Percentiles rank a stretch among this genome's conserved stretches.
Evolutionary conservation across 2,113 vertebrate species (phyloP).

Genomic region (Cathartes aura): DNA sequence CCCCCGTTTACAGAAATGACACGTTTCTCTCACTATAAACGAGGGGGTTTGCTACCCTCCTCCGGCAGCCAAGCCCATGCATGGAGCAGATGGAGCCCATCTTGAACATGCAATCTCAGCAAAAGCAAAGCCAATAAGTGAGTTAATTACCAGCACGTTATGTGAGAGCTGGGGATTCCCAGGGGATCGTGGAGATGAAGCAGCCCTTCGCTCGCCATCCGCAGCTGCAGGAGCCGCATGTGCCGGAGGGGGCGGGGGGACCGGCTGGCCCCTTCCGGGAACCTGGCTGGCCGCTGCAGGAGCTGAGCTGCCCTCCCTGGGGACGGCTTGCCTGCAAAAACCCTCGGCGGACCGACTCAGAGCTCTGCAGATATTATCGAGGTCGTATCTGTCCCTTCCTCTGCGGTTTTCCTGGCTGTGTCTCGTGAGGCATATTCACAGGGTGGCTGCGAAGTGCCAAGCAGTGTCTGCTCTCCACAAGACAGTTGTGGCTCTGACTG

Average conservation of each 20-base stretch:
- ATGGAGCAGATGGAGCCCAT: conserved; percentile 60
- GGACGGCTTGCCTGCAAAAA: accelerated
- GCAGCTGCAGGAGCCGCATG: not conserved
- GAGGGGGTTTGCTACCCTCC: not conserved
- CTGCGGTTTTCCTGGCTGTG: not conserved
- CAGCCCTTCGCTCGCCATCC: not conserved
- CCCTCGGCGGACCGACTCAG: accelerated
- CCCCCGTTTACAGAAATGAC: accelerated
- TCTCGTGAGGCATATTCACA: accelerated
- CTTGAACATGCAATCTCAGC: conserved; percentile 72
- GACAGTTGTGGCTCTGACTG: not conserved
- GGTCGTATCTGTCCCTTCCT: not conserved
- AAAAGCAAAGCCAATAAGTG: conserved; percentile 69
- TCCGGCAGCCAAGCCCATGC: not conserved
- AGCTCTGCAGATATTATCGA: not conserved
- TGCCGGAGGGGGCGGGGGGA: not conserved
- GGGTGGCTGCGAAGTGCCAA: not conserved
- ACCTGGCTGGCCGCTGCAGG: accelerated
- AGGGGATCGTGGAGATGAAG: not conserved
- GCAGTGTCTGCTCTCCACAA: not conserved
- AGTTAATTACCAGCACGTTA: conserved; percentile 70
- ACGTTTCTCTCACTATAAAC: not conserved
- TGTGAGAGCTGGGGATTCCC: conserved; percentile 18
- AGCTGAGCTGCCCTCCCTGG: not conserved
- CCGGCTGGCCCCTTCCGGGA: too few species aligned